Conservation (phyloP, 2,797 vertebrate species). For the Hippoglossus hippoglossus region DNA sequence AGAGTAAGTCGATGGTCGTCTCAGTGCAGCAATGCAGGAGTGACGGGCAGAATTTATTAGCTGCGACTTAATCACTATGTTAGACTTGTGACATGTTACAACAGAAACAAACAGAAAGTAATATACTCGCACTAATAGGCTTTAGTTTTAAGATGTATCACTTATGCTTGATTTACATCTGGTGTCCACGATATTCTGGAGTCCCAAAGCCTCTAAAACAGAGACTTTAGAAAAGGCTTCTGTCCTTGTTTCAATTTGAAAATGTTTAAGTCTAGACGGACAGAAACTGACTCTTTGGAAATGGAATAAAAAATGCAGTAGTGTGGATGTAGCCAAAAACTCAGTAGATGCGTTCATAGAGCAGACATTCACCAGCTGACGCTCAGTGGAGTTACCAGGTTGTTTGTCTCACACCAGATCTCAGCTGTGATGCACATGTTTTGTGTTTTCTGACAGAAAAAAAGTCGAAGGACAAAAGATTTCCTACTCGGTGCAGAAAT, state of each 20-base stretch:
- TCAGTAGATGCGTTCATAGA: not conserved
- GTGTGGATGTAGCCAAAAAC: not conserved
- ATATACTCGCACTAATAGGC: too few species aligned
- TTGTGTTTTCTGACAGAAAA: not conserved
- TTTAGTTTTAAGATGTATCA: too few species aligned
- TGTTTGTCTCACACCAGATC: not conserved
- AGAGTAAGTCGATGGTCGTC: not conserved
- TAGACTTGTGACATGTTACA: not conserved
- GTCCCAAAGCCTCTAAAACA: too few species aligned
- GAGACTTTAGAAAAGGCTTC: too few species aligned
- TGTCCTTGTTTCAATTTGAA: too few species aligned
- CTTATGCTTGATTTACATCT: too few species aligned
- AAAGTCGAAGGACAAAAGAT: not conserved
- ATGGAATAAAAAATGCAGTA: too few species aligned
- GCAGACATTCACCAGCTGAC: not conserved
- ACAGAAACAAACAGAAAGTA: too few species aligned
- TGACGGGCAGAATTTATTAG: not conserved
- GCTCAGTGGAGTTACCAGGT: not conserved
- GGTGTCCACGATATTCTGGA: too few species aligned
- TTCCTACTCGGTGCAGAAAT: not conserved
- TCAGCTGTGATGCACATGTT: not conserved
- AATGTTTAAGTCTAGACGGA: too few species aligned
- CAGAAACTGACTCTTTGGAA: too few species aligned
- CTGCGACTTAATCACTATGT: not conserved
- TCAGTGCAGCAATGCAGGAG: not conserved